Evolutionary conservation across 2,888 invertebrate species (phyloP).

Genomic region (Mongoloraphidia duomilia): DNA sequence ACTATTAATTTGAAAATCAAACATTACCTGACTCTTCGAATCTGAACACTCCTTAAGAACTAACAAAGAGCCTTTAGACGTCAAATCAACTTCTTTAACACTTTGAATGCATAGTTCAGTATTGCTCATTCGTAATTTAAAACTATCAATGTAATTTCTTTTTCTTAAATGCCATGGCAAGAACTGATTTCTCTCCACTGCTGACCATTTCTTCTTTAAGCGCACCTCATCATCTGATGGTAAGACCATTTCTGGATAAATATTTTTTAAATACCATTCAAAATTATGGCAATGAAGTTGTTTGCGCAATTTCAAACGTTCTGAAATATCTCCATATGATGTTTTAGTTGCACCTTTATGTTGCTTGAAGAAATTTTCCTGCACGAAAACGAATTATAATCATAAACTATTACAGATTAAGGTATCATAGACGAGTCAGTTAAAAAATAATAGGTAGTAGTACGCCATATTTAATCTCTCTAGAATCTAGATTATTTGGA

Average conservation of each 20-base stretch:
- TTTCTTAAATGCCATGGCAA: conserved; percentile 77
- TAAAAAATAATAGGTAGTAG: neutral
- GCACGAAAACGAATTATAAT: conserved; percentile 17
- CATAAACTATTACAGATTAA: neutral
- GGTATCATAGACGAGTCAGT: neutral
- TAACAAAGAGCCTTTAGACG: conserved; percentile 62
- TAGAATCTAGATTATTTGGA: neutral
- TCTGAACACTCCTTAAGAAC: conserved; percentile 55
- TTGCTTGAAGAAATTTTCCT: conserved; percentile 61
- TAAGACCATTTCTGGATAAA: conserved; percentile 66
- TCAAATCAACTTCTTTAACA: conserved; percentile 45
- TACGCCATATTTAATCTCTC: no score
- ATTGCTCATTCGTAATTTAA: conserved; percentile 56
- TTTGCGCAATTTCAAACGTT: conserved; percentile 54
- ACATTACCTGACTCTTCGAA: conserved; percentile 52
- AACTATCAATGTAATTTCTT: conserved; percentile 57
- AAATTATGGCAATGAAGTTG: conserved; percentile 67
- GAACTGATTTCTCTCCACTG: conserved; percentile 46
- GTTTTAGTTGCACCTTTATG: conserved; percentile 45
- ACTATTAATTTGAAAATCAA: neutral
- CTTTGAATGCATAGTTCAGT: conserved; percentile 68
- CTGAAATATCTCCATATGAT: conserved; percentile 66
- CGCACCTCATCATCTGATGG: conserved; percentile 42
- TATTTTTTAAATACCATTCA: conserved; percentile 72
- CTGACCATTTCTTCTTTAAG: conserved; percentile 43